Percentiles rank a stretch among this genome's conserved stretches.
These are phyloP conservation scores for Sphaeridia pumilis DNA, from an alignment of 2,888 invertebrate species.

Conservation along the genomic window DNA sequence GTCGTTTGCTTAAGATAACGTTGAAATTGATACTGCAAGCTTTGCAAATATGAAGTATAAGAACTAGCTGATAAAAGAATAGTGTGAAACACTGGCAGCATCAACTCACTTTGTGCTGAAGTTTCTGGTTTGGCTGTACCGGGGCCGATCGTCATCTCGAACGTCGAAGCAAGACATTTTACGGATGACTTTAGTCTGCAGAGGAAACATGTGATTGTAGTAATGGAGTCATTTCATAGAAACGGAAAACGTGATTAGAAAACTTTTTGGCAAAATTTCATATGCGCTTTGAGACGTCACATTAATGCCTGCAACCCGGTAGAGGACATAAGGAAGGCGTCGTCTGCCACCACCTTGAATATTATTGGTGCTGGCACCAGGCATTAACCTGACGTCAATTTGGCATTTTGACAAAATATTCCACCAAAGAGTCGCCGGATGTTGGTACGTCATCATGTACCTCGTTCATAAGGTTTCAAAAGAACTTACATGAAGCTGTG, in stretches of 20 bases:
- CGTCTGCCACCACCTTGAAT: not conserved
- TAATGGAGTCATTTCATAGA: not conserved
- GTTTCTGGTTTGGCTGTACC: slow-evolving; percentile 30
- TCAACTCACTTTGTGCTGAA: slow-evolving; percentile 36
- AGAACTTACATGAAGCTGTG: slow-evolving; percentile 19
- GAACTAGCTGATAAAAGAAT: too few species aligned
- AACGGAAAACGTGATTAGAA: not conserved
- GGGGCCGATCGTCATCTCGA: slow-evolving; percentile 30
- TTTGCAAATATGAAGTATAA: too few species aligned
- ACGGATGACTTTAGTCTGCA: slow-evolving; percentile 15
- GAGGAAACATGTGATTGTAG: slow-evolving; percentile 1
- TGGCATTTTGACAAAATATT: too few species aligned
- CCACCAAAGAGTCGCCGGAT: too few species aligned
- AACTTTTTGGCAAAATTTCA: not conserved
- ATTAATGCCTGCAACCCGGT: not conserved
- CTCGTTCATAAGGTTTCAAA: too few species aligned
- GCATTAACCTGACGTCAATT: too few species aligned
- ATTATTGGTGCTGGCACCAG: slow-evolving; percentile 6
- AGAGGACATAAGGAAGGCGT: slow-evolving; percentile 1
- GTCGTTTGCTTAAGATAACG: too few species aligned
- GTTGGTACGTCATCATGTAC: too few species aligned
- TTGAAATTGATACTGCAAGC: too few species aligned
- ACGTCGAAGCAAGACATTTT: slow-evolving; percentile 37
- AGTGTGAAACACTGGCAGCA: too few species aligned
- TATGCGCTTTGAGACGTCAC: not conserved